Evolutionary conservation across 2,113 vertebrate species (phyloP).

Genomic region (Oncorhynchus mykiss): DNA sequence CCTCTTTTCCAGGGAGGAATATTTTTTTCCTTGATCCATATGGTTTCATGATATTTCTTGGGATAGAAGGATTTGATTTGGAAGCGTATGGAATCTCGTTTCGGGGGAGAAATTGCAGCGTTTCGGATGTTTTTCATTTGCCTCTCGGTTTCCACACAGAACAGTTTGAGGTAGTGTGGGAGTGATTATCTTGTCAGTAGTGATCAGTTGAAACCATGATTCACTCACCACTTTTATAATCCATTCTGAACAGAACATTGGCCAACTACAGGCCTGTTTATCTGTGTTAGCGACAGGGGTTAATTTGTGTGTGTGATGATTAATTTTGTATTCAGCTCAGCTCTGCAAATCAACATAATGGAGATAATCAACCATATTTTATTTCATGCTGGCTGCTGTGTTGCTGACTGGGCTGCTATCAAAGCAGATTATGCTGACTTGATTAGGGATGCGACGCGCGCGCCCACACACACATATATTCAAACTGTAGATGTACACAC

Average conservation of each 20-base stretch:
- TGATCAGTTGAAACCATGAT: constrained; percentile 4
- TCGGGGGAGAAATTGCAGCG: not conserved
- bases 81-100: too few species aligned
- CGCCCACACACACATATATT: not conserved
- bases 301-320: not conserved
- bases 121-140: constrained; percentile 4
- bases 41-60: too few species aligned
- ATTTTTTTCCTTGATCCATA: too few species aligned
- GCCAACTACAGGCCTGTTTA: not conserved
- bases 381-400: constrained; percentile 1
- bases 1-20: too few species aligned
- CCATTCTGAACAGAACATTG: constrained; percentile 1
- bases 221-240: constrained; percentile 12
- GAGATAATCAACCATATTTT: constrained; percentile 17
- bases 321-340: not conserved
- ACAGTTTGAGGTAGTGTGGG: not conserved
- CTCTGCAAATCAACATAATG: constrained; percentile 12
- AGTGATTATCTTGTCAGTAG: constrained; percentile 16
- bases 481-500: not conserved
- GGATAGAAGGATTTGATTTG: too few species aligned
- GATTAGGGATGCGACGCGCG: not conserved
- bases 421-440: not conserved
- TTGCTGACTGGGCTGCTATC: not conserved
- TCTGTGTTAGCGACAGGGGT: not conserved
- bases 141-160: not conserved